Percentiles rank a stretch among this genome's conserved stretches.
Evolutionary conservation across 2,113 vertebrate species (phyloP).

Genomic region (Manacus vitellinus): DNA sequence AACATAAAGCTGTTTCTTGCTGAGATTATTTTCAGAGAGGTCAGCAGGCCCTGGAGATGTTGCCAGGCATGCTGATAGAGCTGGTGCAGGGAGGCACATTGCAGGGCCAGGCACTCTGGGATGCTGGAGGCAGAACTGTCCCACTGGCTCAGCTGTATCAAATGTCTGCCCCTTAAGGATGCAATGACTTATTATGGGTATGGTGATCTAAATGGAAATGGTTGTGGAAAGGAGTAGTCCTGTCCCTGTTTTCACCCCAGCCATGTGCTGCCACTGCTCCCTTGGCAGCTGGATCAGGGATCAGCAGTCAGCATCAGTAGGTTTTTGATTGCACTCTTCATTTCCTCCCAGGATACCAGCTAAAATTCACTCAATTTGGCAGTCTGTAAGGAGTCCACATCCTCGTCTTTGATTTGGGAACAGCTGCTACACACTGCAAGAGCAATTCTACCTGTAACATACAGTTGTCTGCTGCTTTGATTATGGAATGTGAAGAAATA

Average conservation of each 20-base stretch:
- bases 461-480: not conserved
- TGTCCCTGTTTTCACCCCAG: not conserved
- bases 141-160: not conserved
- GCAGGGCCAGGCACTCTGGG: fast-evolving
- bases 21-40: not conserved
- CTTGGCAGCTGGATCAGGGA: not conserved
- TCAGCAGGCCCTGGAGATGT: not conserved
- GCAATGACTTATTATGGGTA: fast-evolving
- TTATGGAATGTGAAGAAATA: not conserved
- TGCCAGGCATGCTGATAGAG: fast-evolving
- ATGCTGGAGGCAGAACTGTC: not conserved
- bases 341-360: not conserved
- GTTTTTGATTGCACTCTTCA: not conserved
- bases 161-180: not conserved
- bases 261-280: not conserved
- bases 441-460: not conserved
- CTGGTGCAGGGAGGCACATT: not conserved
- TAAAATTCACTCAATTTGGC: not conserved
- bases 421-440: not conserved
- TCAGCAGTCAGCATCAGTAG: not conserved
- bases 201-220: not conserved
- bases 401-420: not conserved
- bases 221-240: not conserved
- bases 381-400: not conserved
- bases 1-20: not conserved